Evolutionary conservation across 2,888 invertebrate genomes (phyloP).

Genomic region (Drosophila vallismaia): DNA sequence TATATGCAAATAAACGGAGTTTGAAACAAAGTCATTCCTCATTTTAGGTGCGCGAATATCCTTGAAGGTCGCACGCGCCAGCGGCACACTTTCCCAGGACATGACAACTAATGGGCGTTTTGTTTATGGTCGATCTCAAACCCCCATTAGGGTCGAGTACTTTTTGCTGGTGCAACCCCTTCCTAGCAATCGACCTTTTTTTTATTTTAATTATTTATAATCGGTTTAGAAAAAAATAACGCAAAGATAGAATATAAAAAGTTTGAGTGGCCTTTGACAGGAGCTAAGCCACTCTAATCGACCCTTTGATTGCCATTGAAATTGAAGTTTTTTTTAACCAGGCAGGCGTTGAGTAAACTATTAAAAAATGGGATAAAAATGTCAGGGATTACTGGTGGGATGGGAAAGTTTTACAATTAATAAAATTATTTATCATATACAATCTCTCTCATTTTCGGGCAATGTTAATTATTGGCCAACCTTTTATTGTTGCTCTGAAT

Average conservation of each 20-base stretch:
- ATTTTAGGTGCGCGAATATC: slow-evolving; percentile 59
- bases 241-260: slow-evolving; percentile 26
- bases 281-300: slow-evolving; percentile 29
- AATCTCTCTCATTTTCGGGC: background rate
- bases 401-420: background rate
- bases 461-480: background rate
- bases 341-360: background rate
- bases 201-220: slow-evolving; percentile 73
- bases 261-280: slow-evolving; percentile 59
- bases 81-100: slow-evolving; percentile 41
- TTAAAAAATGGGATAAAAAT: background rate
- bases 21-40: slow-evolving; percentile 69
- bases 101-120: slow-evolving; percentile 74
- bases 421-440: background rate
- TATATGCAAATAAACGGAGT: slow-evolving; percentile 66
- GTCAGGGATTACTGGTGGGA: background rate
- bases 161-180: slow-evolving; percentile 35
- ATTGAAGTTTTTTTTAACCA: slow-evolving; percentile 16
- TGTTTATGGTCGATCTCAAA: slow-evolving; percentile 72
- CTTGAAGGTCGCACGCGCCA: slow-evolving; percentile 76
- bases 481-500: background rate
- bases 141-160: slow-evolving; percentile 66
- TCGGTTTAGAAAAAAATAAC: slow-evolving; percentile 58
- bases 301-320: slow-evolving; percentile 22
- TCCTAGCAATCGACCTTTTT: slow-evolving; percentile 22